Conservation (phyloP, 2,888 invertebrate species). For the Epistrophella euchroma region DNA sequence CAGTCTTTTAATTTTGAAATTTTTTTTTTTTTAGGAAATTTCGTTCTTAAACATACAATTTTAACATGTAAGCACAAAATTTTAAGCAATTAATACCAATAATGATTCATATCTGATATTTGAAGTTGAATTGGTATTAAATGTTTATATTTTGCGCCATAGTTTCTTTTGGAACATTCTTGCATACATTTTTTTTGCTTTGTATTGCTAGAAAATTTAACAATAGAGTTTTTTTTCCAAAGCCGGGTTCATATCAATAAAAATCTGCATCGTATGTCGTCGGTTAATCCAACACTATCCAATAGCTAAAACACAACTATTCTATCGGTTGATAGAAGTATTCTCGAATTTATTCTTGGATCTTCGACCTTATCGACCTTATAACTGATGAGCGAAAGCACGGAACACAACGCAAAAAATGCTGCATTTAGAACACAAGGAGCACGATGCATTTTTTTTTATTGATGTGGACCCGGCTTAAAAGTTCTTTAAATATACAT, state of each 20-base stretch:
- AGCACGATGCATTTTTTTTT: too few species aligned
- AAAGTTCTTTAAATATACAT: too few species aligned
- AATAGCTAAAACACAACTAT: too few species aligned
- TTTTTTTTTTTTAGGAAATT: background rate
- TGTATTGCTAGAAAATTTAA: background rate
- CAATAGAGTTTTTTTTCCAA: background rate
- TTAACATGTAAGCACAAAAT: background rate
- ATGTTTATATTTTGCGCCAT: background rate
- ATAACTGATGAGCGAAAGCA: too few species aligned
- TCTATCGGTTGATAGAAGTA: too few species aligned
- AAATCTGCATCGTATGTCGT: background rate
- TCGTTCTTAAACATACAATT: background rate
- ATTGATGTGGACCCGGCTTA: too few species aligned
- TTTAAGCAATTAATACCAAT: background rate
- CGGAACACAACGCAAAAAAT: too few species aligned
- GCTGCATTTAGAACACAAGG: too few species aligned
- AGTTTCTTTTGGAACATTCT: background rate
- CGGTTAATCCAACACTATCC: too few species aligned
- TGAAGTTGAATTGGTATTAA: background rate
- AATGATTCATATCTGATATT: background rate
- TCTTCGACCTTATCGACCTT: too few species aligned
- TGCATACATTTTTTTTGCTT: background rate
- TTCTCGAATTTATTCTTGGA: too few species aligned
- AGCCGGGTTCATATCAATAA: background rate
- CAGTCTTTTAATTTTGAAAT: background rate